These are phyloP conservation scores for Diarsia mendica DNA, from an alignment of 2,888 invertebrate genomes.

Conservation along the genomic window DNA sequence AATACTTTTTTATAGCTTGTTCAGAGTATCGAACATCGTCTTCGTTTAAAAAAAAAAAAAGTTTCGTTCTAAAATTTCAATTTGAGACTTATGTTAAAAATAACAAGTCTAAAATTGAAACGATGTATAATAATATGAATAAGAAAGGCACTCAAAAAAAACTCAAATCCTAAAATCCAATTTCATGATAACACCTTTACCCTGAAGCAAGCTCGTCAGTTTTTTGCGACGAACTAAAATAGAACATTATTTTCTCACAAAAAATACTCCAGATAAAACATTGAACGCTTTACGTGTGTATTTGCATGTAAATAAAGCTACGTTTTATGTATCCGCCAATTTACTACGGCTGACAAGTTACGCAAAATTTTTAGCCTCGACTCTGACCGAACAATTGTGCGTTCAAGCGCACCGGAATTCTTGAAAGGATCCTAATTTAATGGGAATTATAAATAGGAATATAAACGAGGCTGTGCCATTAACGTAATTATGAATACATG, in stretches of 20 bases:
- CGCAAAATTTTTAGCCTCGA: constrained; percentile 34
- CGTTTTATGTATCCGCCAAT: constrained; percentile 35
- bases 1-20: not conserved
- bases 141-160: too few species aligned
- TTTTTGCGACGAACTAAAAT: constrained; percentile 19
- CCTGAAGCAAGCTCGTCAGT: not conserved
- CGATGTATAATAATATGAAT: not conserved
- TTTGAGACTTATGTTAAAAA: not conserved
- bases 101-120: not conserved
- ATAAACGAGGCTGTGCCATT: not conserved
- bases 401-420: constrained; percentile 36
- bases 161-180: not conserved
- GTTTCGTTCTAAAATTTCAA: not conserved
- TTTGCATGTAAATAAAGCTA: constrained; percentile 51
- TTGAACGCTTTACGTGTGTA: constrained; percentile 15
- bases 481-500: not conserved
- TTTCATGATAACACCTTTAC: not conserved
- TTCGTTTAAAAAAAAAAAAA: not conserved
- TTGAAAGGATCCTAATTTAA: constrained; percentile 25
- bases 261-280: constrained; percentile 24
- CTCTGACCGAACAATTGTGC: constrained; percentile 42
- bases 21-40: not conserved
- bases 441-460: constrained; percentile 11
- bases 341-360: constrained; percentile 36
- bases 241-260: constrained; percentile 17